phyloP scores from a whole-genome alignment of 2,888 invertebrate genomes.

The Chydorus sphaericus region DNA sequence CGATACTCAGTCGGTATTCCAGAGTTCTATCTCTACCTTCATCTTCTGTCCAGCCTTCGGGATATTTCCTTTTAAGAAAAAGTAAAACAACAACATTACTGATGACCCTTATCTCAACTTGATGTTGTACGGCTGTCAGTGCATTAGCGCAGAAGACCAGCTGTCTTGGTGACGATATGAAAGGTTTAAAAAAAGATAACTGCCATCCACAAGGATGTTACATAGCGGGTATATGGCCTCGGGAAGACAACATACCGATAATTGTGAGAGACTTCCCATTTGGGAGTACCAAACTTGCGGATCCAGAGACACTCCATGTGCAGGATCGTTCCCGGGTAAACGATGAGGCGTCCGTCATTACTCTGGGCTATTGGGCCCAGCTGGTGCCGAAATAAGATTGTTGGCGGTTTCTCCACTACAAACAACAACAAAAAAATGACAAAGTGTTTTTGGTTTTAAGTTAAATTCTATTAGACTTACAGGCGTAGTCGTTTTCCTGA shows the following conservation, averaged over 20 bases:
- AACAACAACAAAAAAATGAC: slow-evolving; percentile 11
- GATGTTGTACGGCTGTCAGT: too few relatives aligned
- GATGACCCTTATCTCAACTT: too few relatives aligned
- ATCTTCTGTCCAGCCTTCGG: slow-evolving; percentile 70
- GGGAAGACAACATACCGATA: too few relatives aligned
- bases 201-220: too few relatives aligned
- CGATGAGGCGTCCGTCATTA: slow-evolving; percentile 67
- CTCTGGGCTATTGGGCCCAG: slow-evolving; percentile 73
- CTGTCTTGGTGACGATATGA: too few relatives aligned
- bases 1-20: slow-evolving; percentile 66
- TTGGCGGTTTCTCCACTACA: slow-evolving; percentile 69
- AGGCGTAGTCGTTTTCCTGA: slow-evolving; percentile 72
- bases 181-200: too few relatives aligned
- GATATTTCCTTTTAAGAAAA: slow-evolving; percentile 40
- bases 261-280: slow-evolving; percentile 52
- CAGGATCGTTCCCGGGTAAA: slow-evolving; percentile 68
- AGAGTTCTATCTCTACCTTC: slow-evolving; percentile 60
- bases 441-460: not conserved
- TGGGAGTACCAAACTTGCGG: slow-evolving; percentile 66
- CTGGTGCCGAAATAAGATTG: slow-evolving; percentile 65
- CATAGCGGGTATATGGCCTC: too few relatives aligned
- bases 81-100: not conserved
- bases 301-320: slow-evolving; percentile 85
- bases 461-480: slow-evolving; percentile 38
- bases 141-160: too few relatives aligned